Evolutionary conservation across 53 echinoderm and acorn worm genomes (phyloP).

Genomic region (Paracentrotus lividus): DNA sequence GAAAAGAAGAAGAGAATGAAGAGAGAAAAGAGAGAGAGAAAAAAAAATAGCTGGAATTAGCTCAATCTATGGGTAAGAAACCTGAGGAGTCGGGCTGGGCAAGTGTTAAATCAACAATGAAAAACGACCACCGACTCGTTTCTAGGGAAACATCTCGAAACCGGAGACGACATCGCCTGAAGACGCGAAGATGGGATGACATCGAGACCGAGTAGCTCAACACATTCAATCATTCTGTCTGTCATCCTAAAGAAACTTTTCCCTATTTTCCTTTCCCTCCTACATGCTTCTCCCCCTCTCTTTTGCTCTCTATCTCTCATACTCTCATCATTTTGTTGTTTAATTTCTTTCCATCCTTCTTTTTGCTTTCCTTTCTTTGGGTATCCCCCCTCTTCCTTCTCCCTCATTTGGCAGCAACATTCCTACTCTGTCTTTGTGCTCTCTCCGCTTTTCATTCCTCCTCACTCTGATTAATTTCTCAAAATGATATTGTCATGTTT

Average conservation of each 20-base stretch:
- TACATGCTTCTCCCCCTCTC: neutral
- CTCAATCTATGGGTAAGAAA: conserved; percentile 54
- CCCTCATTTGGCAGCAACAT: no score
- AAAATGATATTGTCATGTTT: neutral
- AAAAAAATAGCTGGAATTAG: conserved; percentile 45
- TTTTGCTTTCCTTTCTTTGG: neutral
- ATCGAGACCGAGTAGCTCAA: conserved; percentile 57
- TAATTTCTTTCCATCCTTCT: neutral
- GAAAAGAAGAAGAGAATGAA: neutral
- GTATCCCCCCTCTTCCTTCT: neutral
- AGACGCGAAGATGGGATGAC: conserved; percentile 64
- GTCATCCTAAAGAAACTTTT: conserved; percentile 20
- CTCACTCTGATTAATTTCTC: neutral
- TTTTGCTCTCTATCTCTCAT: neutral
- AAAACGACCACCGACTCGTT: conserved; percentile 65
- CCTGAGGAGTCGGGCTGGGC: conserved; percentile 63
- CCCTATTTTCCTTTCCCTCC: neutral
- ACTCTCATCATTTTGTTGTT: neutral
- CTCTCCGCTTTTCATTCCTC: neutral
- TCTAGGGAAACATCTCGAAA: conserved; percentile 65
- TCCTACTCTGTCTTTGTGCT: neutral
- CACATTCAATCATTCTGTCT: conserved; percentile 67
- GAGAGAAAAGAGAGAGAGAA: neutral
- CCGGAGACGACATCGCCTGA: conserved; percentile 65
- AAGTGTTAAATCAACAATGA: conserved; percentile 74